Evolutionary conservation across 2,888 invertebrate species (phyloP).

Genomic region (Melanostoma scalare): DNA sequence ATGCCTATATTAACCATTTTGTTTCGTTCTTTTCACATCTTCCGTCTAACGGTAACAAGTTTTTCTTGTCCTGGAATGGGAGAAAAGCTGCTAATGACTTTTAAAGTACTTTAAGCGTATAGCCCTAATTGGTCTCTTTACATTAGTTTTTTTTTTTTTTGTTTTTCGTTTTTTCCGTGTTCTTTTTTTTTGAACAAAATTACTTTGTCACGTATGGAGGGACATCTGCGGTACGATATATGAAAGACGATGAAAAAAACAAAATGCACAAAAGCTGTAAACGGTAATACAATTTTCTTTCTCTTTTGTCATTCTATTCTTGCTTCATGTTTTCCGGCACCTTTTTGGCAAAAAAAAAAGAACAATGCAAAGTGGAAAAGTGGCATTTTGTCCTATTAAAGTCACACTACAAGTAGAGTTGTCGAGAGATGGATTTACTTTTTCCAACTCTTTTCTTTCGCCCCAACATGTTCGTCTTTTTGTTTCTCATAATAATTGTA

Average conservation of each 20-base stretch:
- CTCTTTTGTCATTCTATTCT: constrained; percentile 54
- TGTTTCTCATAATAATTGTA: constrained; percentile 47
- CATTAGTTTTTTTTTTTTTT: constrained; percentile 50
- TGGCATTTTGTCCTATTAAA: constrained; percentile 61
- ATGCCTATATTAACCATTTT: constrained; percentile 60
- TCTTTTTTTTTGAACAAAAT: constrained; percentile 50
- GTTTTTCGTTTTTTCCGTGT: not conserved
- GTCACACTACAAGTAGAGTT: constrained; percentile 36
- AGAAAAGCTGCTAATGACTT: constrained; percentile 80
- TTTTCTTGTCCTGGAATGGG: constrained; percentile 32
- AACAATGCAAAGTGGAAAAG: constrained; percentile 64
- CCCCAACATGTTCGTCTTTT: constrained; percentile 8
- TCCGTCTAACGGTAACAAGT: constrained; percentile 46
- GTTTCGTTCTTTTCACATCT: constrained; percentile 17
- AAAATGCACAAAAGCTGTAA: constrained; percentile 16
- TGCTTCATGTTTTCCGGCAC: constrained; percentile 58
- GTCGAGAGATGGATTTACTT: not conserved
- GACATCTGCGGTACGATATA: constrained; percentile 63
- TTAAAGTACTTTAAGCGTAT: constrained; percentile 75
- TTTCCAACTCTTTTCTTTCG: not conserved
- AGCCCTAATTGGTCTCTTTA: constrained; percentile 67
- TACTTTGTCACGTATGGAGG: constrained; percentile 67
- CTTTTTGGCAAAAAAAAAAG: constrained; percentile 31
- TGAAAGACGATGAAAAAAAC: constrained; percentile 32
- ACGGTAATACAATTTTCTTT: constrained; percentile 54